Evolutionary conservation across 2,113 vertebrate species (phyloP).

Genomic region (Trematomus loennbergii): DNA sequence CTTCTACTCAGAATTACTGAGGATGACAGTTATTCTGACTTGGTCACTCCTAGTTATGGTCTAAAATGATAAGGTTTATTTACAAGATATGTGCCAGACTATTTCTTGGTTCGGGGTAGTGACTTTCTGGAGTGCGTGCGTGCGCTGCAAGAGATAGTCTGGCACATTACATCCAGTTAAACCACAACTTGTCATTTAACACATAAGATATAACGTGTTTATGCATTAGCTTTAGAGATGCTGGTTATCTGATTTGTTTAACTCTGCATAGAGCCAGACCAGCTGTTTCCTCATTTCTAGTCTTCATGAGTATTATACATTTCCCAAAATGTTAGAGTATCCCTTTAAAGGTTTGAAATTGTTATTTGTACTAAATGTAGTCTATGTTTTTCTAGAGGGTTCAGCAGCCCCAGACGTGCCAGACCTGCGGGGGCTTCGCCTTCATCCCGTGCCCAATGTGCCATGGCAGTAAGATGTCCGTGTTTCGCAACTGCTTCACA

Average conservation of each 20-base stretch:
- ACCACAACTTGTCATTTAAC: neutral
- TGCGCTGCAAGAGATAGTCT: neutral
- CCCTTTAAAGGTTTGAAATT: neutral
- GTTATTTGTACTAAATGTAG: neutral
- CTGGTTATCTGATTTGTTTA: no score
- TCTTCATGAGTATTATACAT: neutral
- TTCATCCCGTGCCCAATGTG: conserved; percentile 96
- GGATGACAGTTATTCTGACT: no score
- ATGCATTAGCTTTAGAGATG: no score
- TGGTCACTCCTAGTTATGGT: neutral
- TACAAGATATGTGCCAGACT: neutral
- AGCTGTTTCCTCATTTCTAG: neutral
- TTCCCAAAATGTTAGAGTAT: neutral
- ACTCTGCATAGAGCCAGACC: neutral
- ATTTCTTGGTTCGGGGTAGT: no score
- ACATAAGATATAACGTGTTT: neutral
- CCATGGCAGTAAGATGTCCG: conserved; percentile 99
- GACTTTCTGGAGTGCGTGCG: neutral
- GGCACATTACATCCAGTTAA: neutral
- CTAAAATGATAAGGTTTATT: neutral
- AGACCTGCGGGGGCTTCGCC: conserved; percentile 93
- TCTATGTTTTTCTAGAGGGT: conserved; percentile 85
- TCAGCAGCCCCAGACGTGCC: conserved; percentile 93
- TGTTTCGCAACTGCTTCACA: conserved; percentile 98
- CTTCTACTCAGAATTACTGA: neutral